Evolutionary conservation across 2,888 invertebrate species (phyloP), one percentile per base, ranked within the genome.

Genomic region (Cantharis rufa): DNA sequence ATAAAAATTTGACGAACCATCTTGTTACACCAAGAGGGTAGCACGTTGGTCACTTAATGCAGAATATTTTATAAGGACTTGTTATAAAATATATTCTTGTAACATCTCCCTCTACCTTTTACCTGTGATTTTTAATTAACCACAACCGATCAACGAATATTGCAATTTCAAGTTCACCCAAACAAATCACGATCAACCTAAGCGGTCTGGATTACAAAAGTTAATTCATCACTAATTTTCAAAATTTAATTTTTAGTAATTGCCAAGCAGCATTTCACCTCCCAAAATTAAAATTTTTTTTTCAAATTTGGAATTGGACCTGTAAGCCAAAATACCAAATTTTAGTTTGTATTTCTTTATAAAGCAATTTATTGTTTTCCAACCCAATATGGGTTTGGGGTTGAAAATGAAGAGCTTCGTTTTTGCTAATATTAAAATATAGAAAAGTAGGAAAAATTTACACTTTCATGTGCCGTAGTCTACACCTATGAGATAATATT

Each of bases 31-130:
- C 24, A 77, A 28, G 77, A 78, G 77, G 79, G 75, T 73, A 77
- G 76, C 80, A 78, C 81, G 82, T 80, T 82, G 78, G 81, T 81
- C 84, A 80, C 83, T 81, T 84, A 85, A 84, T 86, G 86, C 83
- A 85, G 84, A 82, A 66, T 84, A 83, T 85, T 86, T 86, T 84
- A 83, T 84, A 84, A 85, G 85, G 83, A 84, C 84, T 85, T 86
- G 84, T 84, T 86, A 87, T 87, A 87, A 87, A 84, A 84, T 84
- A 78, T 78, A 80, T 79, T 79, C 68, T 71, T 79, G 79, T 76
- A 81, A 70, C 78, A 76, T 73, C 80, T 80, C 80, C 81, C 78
- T 79, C 82, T 80, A 75, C 79, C 74, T 69, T 69, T 71, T 73
- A 71, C 78, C 75, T 73, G 69, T 24, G 73, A 69, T 70, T 75